These are phyloP conservation scores for Ptyas mucosa DNA, from an alignment of 2,113 vertebrate species.

Conservation along the genomic window DNA sequence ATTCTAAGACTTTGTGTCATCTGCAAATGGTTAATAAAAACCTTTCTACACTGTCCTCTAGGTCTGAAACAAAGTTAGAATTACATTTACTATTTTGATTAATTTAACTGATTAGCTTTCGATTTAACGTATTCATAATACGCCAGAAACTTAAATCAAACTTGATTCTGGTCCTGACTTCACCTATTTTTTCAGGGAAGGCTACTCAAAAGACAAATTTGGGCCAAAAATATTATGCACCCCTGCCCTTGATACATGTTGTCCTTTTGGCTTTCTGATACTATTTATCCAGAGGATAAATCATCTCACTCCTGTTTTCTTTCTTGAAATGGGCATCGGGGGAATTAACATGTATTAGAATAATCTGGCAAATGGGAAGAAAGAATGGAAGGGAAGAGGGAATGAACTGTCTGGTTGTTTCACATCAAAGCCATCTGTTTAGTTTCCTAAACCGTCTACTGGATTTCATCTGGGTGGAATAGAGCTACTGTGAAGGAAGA, in stretches of 20 bases:
- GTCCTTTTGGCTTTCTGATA: constrained; percentile 39
- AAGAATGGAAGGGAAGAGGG: constrained; percentile 13
- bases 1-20: background rate
- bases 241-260: background rate
- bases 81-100: background rate
- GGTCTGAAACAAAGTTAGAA: background rate
- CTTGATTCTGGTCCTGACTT: background rate
- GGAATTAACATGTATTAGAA: constrained; percentile 30
- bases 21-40: background rate
- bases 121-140: background rate
- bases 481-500: background rate
- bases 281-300: constrained; percentile 48
- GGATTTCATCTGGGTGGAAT: constrained; percentile 34
- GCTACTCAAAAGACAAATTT: background rate
- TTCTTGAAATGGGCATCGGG: constrained; percentile 14
- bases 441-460: constrained; percentile 27
- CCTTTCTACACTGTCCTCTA: background rate
- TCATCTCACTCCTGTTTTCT: constrained; percentile 7
- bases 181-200: background rate
- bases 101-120: background rate
- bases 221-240: background rate
- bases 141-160: background rate
- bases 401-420: constrained; percentile 21
- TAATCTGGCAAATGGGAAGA: background rate
- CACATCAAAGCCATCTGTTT: constrained; percentile 37